These are phyloP conservation scores for Zygothrica quintamaculata DNA, from an alignment of 2,888 invertebrate species.

Conservation along the genomic window DNA sequence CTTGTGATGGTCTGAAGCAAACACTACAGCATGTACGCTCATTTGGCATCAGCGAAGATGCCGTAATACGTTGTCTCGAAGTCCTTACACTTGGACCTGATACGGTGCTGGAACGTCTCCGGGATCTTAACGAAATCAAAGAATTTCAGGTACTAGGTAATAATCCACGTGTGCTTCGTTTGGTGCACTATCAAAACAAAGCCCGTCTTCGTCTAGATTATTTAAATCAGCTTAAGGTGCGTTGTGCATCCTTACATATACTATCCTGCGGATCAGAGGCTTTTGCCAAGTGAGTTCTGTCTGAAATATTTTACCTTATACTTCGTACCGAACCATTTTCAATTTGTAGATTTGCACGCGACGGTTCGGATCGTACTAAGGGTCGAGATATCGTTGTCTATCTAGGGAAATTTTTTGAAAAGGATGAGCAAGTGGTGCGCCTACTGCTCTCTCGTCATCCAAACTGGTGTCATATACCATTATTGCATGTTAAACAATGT, in stretches of 20 bases:
- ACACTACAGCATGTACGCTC: slow-evolving; percentile 86
- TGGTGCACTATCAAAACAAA: slow-evolving; percentile 85
- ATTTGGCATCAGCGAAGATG: slow-evolving; percentile 86
- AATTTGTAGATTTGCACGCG: slow-evolving; percentile 86
- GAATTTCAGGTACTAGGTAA: slow-evolving; percentile 87
- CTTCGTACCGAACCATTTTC: neutral
- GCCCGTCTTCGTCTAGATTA: slow-evolving; percentile 85
- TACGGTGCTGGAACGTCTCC: slow-evolving; percentile 86
- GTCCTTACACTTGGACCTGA: slow-evolving; percentile 87
- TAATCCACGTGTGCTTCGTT: slow-evolving; percentile 86
- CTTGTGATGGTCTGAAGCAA: slow-evolving; percentile 86
- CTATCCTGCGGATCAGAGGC: slow-evolving; percentile 83
- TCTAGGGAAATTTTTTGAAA: slow-evolving; percentile 82
- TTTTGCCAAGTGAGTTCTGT: slow-evolving; percentile 83
- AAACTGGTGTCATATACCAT: slow-evolving; percentile 87
- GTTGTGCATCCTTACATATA: slow-evolving; percentile 85
- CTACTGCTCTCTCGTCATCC: slow-evolving; percentile 86
- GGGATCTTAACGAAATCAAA: slow-evolving; percentile 86
- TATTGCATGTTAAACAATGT: slow-evolving; percentile 87
- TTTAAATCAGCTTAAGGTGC: slow-evolving; percentile 85
- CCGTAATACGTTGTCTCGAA: slow-evolving; percentile 86
- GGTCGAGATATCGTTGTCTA: slow-evolving; percentile 84
- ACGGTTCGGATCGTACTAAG: slow-evolving; percentile 86
- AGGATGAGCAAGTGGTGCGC: slow-evolving; percentile 76
- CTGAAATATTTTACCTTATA: neutral